Conservation (phyloP, 2,888 invertebrate species). For the Hyposoter didymator region DNA sequence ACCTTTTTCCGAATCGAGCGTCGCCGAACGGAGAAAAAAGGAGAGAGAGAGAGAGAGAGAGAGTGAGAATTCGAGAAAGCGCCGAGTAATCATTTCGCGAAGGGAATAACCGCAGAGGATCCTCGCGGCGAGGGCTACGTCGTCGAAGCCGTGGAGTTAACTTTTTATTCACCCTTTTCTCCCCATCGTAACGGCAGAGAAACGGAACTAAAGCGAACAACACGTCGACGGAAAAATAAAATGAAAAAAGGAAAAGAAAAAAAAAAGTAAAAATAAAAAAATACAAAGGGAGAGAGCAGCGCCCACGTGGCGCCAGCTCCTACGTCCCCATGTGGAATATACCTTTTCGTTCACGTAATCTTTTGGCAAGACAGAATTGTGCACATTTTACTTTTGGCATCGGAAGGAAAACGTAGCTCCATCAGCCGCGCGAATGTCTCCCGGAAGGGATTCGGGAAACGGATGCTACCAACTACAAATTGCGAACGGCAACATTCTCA, state of each 20-base stretch:
- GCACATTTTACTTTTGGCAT: slow-evolving; percentile 59
- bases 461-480: slow-evolving; percentile 56
- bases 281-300: slow-evolving; percentile 45
- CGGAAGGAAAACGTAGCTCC: slow-evolving; percentile 30
- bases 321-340: slow-evolving; percentile 36
- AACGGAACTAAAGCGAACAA: not conserved
- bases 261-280: not conserved
- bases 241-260: not conserved
- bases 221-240: not conserved
- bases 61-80: slow-evolving; percentile 36
- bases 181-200: not conserved
- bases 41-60: slow-evolving; percentile 22
- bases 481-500: slow-evolving; percentile 36
- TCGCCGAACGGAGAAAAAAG: not conserved
- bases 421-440: slow-evolving; percentile 20
- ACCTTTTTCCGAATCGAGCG: slow-evolving; percentile 33
- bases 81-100: slow-evolving; percentile 52
- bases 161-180: slow-evolving; percentile 17
- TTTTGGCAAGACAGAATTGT: slow-evolving; percentile 66
- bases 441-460: slow-evolving; percentile 51
- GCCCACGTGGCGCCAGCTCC: slow-evolving; percentile 68
- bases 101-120: slow-evolving; percentile 35
- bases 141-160: slow-evolving; percentile 35
- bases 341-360: slow-evolving; percentile 66
- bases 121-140: slow-evolving; percentile 9